phyloP scores from a whole-genome alignment of 2,797 vertebrate species.

The Onychomys leucogaster region DNA sequence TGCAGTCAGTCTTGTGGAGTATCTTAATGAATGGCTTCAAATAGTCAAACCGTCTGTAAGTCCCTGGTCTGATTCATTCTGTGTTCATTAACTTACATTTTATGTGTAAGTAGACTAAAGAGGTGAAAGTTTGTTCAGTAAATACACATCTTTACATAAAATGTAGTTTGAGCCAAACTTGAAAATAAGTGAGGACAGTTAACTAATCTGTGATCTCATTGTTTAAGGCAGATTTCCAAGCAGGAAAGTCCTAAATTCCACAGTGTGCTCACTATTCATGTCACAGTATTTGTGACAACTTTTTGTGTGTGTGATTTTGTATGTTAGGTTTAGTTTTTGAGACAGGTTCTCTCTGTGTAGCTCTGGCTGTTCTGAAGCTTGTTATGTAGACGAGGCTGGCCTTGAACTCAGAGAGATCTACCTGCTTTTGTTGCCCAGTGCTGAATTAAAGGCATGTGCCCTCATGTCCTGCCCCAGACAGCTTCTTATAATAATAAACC shows the following conservation, averaged over 20 bases:
- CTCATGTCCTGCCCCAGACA: neutral
- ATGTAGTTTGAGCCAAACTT: conserved; percentile 42
- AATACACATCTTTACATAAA: neutral
- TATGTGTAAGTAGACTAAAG: neutral
- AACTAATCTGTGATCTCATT: neutral
- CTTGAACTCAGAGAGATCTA: neutral
- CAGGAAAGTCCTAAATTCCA: conserved; percentile 26
- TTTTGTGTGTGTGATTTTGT: neutral
- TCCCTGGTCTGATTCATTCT: neutral
- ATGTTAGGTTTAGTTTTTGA: neutral
- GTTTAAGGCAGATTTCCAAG: conserved; percentile 30
- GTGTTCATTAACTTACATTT: conserved; percentile 45
- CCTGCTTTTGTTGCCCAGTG: neutral
- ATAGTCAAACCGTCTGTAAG: conserved; percentile 91
- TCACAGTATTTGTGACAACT: neutral
- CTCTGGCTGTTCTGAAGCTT: neutral
- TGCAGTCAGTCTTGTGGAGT: conserved; percentile 92
- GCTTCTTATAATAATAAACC: neutral
- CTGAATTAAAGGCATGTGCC: neutral
- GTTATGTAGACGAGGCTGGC: neutral
- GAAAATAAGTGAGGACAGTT: neutral
- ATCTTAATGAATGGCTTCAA: conserved; percentile 96
- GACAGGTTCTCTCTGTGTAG: neutral
- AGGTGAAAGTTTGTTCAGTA: conserved; percentile 29
- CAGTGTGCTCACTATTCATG: neutral